phyloP scores from a whole-genome alignment of 1,140 invertebrate genomes.

The Eriosoma lanigerum region DNA sequence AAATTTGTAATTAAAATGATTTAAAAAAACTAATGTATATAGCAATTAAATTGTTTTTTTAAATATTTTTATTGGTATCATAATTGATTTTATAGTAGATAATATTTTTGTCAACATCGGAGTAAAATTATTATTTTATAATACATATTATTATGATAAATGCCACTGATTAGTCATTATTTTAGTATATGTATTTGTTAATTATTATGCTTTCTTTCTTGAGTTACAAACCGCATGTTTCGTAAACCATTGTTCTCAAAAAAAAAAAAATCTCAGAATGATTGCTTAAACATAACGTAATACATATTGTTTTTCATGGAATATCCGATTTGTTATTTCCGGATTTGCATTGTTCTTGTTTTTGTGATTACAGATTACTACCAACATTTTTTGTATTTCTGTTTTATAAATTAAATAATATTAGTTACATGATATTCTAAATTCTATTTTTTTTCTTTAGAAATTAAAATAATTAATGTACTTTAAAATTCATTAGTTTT shows the following conservation, averaged over 20 bases:
- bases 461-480: too few relatives aligned
- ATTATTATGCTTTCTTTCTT: conserved; percentile 11
- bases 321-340: conserved; percentile 35
- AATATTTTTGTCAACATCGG: background rate
- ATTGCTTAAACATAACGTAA: conserved; percentile 25
- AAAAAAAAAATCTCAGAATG: conserved; percentile 6
- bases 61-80: too few relatives aligned
- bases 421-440: too few relatives aligned
- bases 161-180: background rate
- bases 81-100: too few relatives aligned
- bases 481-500: too few relatives aligned
- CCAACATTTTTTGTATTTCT: background rate
- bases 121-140: conserved; percentile 28
- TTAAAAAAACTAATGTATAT: too few relatives aligned
- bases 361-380: background rate
- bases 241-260: conserved; percentile 29
- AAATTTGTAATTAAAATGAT: too few relatives aligned
- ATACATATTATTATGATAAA: too few relatives aligned
- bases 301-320: conserved; percentile 31
- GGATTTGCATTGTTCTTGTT: conserved; percentile 43
- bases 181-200: conserved; percentile 21
- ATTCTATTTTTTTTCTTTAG: too few relatives aligned
- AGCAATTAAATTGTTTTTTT: too few relatives aligned
- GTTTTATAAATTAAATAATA: background rate
- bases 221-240: conserved; percentile 21